Conservation (phyloP, 2,888 invertebrate genomes). For the Halictus quadricinctus region DNA sequence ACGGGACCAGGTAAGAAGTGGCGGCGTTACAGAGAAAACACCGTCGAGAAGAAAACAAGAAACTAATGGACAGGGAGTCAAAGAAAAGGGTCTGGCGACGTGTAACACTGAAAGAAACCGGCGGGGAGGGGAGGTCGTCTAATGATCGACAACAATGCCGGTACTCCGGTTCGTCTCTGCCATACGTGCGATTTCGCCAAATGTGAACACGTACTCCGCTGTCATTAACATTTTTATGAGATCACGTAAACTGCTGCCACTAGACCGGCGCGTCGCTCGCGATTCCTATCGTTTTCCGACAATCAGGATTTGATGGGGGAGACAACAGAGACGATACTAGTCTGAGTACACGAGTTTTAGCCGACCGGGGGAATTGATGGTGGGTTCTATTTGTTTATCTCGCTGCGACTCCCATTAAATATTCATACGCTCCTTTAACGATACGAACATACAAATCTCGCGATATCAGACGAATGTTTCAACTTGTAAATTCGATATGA, state of each 20-base stretch:
- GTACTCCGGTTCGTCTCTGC: slow-evolving; percentile 10
- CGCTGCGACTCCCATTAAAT: background rate
- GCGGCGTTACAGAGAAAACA: background rate
- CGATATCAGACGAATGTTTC: no score
- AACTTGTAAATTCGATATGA: no score
- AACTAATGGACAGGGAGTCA: slow-evolving; percentile 31
- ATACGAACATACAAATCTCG: no score
- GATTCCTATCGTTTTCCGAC: slow-evolving; percentile 22
- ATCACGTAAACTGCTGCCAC: slow-evolving; percentile 71
- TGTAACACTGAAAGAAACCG: slow-evolving; percentile 21
- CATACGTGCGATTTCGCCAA: slow-evolving; percentile 7
- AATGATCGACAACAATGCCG: slow-evolving; percentile 35
- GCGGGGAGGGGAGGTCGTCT: background rate
- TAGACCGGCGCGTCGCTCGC: background rate
- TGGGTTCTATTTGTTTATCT: background rate
- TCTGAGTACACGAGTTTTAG: background rate
- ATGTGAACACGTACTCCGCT: slow-evolving; percentile 22
- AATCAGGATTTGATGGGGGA: slow-evolving; percentile 29
- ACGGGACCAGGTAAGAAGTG: background rate
- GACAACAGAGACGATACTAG: background rate
- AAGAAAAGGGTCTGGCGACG: slow-evolving; percentile 1
- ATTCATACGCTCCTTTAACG: background rate
- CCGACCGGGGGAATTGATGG: background rate
- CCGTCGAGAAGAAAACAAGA: slow-evolving; percentile 33
- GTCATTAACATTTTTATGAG: slow-evolving; percentile 80